These are phyloP conservation scores for Myotis yumanensis DNA, from an alignment of 2,113 vertebrate genomes.

Conservation along the genomic window DNA sequence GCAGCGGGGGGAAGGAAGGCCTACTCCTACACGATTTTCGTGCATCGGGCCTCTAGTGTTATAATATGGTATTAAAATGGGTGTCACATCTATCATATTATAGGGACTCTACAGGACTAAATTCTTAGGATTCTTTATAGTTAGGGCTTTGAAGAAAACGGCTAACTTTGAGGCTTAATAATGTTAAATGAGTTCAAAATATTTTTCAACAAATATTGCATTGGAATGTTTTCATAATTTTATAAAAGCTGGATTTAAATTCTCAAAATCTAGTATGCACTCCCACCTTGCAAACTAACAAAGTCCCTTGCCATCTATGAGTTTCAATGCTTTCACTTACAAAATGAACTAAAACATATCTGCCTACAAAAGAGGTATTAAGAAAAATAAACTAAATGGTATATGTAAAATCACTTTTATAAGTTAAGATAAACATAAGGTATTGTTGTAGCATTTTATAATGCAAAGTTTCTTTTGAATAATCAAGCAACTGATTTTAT, in stretches of 20 bases:
- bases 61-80: not conserved
- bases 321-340: not conserved
- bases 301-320: not conserved
- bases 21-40: no score
- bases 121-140: not conserved
- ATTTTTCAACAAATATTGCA: not conserved
- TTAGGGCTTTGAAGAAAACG: not conserved
- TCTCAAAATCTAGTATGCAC: not conserved
- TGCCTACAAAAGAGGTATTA: not conserved
- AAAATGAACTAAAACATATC: not conserved
- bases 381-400: not conserved
- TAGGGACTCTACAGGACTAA: not conserved
- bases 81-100: not conserved
- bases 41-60: no score
- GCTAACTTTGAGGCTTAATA: not conserved
- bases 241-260: not conserved
- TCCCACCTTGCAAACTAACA: not conserved
- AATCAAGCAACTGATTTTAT: slow-evolving; percentile 5
- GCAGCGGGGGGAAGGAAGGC: no score
- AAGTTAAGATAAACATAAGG: not conserved
- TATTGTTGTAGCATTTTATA: not conserved
- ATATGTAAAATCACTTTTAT: not conserved
- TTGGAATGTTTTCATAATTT: not conserved
- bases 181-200: not conserved
- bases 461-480: not conserved